Evolutionary conservation across 35 echinoderm and acorn worm species (phyloP).

Genomic region (Ptychodera flava): DNA sequence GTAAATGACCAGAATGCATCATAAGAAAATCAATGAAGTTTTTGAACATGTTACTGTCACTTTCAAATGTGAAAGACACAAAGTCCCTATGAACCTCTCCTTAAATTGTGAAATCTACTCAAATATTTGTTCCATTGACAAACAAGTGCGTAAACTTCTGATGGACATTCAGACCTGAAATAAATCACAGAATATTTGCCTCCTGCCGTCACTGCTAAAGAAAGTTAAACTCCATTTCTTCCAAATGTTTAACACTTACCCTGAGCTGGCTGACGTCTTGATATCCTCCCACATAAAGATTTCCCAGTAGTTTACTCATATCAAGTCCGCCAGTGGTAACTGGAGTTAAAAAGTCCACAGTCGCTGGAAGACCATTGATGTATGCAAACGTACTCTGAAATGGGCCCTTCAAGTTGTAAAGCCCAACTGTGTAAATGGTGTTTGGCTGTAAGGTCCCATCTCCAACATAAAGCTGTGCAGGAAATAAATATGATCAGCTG

Average conservation of each 20-base stretch:
- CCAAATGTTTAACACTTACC: slow-evolving; percentile 68
- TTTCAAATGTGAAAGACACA: too few species aligned
- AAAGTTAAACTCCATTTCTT: too few species aligned
- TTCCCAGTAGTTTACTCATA: slow-evolving; percentile 62
- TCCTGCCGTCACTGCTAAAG: too few species aligned
- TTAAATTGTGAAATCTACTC: too few species aligned
- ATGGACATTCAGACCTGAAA: too few species aligned
- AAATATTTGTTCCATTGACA: too few species aligned
- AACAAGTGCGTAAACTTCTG: too few species aligned
- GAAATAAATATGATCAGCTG: slow-evolving; percentile 8
- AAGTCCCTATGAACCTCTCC: too few species aligned
- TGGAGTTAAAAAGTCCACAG: slow-evolving; percentile 86
- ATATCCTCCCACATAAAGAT: slow-evolving; percentile 84
- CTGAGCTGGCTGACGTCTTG: slow-evolving; percentile 62
- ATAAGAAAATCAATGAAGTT: too few species aligned
- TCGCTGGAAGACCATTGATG: slow-evolving; percentile 34
- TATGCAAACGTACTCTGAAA: slow-evolving; percentile 70
- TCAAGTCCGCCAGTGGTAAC: slow-evolving; percentile 59
- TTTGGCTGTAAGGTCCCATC: slow-evolving; percentile 67
- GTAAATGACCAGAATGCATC: too few species aligned
- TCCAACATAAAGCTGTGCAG: slow-evolving; percentile 69
- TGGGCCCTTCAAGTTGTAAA: slow-evolving; percentile 65
- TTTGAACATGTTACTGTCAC: too few species aligned
- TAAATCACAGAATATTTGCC: too few species aligned
- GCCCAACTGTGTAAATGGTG: slow-evolving; percentile 59